Evolutionary conservation across 2,113 vertebrate genomes (phyloP).

Genomic region (Stomatorhinus ivindoensis): DNA sequence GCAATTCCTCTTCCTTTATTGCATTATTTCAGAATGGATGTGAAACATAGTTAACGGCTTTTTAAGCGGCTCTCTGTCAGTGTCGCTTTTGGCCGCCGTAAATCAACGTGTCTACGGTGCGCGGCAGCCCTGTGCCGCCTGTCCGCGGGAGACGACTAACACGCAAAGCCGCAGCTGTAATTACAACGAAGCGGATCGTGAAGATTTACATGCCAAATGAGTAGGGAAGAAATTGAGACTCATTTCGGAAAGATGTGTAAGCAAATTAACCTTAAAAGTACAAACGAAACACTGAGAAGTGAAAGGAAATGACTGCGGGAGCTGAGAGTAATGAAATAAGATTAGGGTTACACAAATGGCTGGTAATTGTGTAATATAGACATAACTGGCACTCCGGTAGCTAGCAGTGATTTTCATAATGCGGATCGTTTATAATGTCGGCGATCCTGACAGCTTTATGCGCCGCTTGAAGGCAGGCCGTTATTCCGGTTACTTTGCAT

Average conservation of each 20-base stretch:
- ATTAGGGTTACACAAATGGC: neutral
- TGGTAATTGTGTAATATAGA: neutral
- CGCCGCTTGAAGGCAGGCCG: neutral
- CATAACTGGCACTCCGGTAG: neutral
- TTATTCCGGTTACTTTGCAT: neutral
- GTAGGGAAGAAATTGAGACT: neutral
- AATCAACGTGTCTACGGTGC: constrained; percentile 19
- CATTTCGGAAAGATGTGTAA: neutral
- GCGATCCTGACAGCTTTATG: neutral
- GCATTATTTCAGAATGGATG: constrained; percentile 50
- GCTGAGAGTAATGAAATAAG: neutral
- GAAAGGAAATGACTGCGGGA: neutral
- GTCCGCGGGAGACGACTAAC: neutral
- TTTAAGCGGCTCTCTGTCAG: constrained; percentile 50
- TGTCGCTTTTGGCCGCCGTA: constrained; percentile 39
- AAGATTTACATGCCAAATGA: neutral
- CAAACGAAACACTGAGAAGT: neutral
- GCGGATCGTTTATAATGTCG: neutral
- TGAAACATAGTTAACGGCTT: constrained; percentile 57
- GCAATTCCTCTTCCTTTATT: constrained; percentile 44
- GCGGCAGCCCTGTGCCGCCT: neutral
- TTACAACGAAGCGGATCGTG: neutral
- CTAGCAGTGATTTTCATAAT: constrained; percentile 1
- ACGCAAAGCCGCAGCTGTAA: neutral
- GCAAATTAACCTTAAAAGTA: neutral